These are phyloP conservation scores for Acrobasis suavella DNA, from an alignment of 2,888 invertebrate genomes.

Conservation along the genomic window DNA sequence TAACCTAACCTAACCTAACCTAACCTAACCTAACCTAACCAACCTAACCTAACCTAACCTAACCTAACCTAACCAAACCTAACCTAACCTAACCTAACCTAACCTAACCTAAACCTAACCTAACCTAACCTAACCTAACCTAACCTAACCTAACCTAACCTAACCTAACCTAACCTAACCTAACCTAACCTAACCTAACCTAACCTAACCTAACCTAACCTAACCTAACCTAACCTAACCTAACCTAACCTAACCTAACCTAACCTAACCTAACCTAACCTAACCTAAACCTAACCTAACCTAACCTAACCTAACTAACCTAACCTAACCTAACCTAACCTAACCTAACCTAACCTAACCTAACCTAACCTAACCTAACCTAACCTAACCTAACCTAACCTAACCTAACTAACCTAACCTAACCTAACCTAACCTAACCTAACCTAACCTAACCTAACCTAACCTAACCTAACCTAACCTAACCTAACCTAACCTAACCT, in stretches of 20 bases:
- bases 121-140: slow-evolving; percentile 31
- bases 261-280: slow-evolving; percentile 36
- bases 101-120: neutral
- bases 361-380: slow-evolving; percentile 26
- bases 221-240: slow-evolving; percentile 30
- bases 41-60: slow-evolving; percentile 27
- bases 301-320: slow-evolving; percentile 33
- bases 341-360: slow-evolving; percentile 28
- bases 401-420: slow-evolving; percentile 30
- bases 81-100: slow-evolving; percentile 22
- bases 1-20: slow-evolving; percentile 33
- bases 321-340: slow-evolving; percentile 33
- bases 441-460: slow-evolving; percentile 24
- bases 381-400: slow-evolving; percentile 27
- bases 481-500: slow-evolving; percentile 18
- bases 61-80: slow-evolving; percentile 28
- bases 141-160: slow-evolving; percentile 35
- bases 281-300: slow-evolving; percentile 34
- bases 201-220: slow-evolving; percentile 32
- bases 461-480: slow-evolving; percentile 26
- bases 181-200: slow-evolving; percentile 32
- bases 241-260: slow-evolving; percentile 29
- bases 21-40: slow-evolving; percentile 30
- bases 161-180: slow-evolving; percentile 30
- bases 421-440: slow-evolving; percentile 30